Evolutionary conservation across 2,113 vertebrate species (phyloP), one percentile per base, ranked within the genome.

Genomic region (Pica pica): DNA sequence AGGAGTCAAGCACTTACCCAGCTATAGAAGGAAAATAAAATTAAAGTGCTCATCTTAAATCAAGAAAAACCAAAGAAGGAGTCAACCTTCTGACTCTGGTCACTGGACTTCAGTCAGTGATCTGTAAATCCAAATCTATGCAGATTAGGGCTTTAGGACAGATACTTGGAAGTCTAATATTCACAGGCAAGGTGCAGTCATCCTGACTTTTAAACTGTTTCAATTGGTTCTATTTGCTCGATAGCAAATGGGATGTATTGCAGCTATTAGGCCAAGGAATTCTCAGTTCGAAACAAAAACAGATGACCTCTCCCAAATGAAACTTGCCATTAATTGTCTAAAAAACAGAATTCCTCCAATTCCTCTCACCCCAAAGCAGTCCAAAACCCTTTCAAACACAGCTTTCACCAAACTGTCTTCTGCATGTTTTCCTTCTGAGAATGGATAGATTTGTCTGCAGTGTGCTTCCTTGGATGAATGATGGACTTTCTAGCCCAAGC

Each of bases 391-490:
- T 86, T 90, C 52, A 73, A 84, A 93, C 94, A 68, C 24, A 92
- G 42, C 82, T 95, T 94, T 82, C 76, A 60, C 47, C 67, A 74
- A 91, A 89, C 35, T 49, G 57, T 89, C 35, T 85, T 30, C 44
- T 82, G n/a, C 22, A 27, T 88, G 53, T 93, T 95, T 97, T 94
- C 69, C 63, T 93, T 91, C 86, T 78, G 49, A 77, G 44, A 91
- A 93, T 96, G 73, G 97, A 88, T 78, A 82, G 92, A 89, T 96
- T 93, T 97, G 73, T 96, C 93, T 96, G 83, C 94, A 97, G 53
- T 89, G 49, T 93, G 63, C 46, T 95, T 67, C 94, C 67, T 91
- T 91, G 81, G 76, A 77, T 89, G 68, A 97, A 80, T 78, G 69
- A 91, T 76, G 68, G 74, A 33, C 37, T 89, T 89, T 59, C 56